These are phyloP conservation scores for Drosophila albomicans DNA, from an alignment of 1,140 invertebrate species.

Conservation along the genomic window DNA sequence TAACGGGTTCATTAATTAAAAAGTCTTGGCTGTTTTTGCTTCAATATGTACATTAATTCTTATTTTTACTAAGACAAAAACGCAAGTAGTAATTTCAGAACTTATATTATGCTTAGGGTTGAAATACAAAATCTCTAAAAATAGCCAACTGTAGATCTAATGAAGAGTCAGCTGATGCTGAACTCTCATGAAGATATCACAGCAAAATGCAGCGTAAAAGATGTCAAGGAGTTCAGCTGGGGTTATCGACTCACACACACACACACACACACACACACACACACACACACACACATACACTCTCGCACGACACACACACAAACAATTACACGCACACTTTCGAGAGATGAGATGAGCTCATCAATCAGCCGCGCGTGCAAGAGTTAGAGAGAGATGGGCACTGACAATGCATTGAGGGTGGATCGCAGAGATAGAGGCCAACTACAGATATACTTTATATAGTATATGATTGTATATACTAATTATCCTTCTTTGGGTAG, in stretches of 20 bases:
- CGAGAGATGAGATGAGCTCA: slow-evolving; percentile 69
- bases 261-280: slow-evolving; percentile 46
- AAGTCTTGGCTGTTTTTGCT: too few relatives aligned
- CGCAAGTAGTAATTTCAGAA: too few relatives aligned
- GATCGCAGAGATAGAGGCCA: not conserved
- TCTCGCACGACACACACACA: slow-evolving; percentile 32
- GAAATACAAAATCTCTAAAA: not conserved
- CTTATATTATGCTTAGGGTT: too few relatives aligned
- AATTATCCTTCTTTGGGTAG: slow-evolving; percentile 17
- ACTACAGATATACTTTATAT: not conserved
- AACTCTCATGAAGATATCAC: slow-evolving; percentile 1
- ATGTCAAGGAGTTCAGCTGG: slow-evolving; percentile 32
- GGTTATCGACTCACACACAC: slow-evolving; percentile 45
- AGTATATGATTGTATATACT: not conserved
- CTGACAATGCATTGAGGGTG: slow-evolving; percentile 14
- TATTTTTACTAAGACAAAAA: too few relatives aligned
- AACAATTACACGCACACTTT: slow-evolving; percentile 6
- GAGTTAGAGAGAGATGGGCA: not conserved
- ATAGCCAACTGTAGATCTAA: slow-evolving; percentile 1
- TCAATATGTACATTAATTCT: too few relatives aligned
- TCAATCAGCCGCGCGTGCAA: slow-evolving; percentile 68
- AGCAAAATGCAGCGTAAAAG: slow-evolving; percentile 4
- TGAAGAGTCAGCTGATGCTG: not conserved
- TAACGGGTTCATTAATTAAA: too few relatives aligned
- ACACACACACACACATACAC: slow-evolving; percentile 44